Evolutionary conservation across 2,113 vertebrate genomes (phyloP).

Genomic region (Plecotus auritus): DNA sequence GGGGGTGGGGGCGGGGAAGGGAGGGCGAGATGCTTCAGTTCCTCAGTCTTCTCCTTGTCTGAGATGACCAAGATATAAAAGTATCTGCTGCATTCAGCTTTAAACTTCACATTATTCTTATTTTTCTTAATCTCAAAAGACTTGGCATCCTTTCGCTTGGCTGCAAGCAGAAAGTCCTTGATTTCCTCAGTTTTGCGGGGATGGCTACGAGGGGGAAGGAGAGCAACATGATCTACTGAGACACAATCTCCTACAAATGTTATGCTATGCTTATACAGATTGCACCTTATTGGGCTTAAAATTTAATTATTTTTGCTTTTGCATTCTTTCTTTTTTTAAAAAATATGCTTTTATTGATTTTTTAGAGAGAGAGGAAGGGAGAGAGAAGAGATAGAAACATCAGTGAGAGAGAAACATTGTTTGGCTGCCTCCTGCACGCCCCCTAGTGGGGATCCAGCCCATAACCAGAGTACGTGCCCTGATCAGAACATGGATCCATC

Average conservation of each 20-base stretch:
- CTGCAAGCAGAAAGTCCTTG: not conserved
- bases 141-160: not conserved
- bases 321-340: not conserved
- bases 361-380: too few relatives aligned
- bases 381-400: too few relatives aligned
- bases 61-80: not conserved
- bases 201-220: not conserved
- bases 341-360: too few relatives aligned
- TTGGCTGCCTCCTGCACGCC: too few relatives aligned
- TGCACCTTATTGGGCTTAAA: not conserved
- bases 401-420: too few relatives aligned
- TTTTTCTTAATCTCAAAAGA: not conserved
- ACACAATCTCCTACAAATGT: not conserved
- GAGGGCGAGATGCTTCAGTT: not conserved
- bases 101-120: not conserved
- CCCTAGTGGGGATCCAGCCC: too few relatives aligned
- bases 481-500: too few relatives aligned
- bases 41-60: not conserved
- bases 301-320: conserved; percentile 26
- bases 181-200: not conserved
- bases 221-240: not conserved
- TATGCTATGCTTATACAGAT: not conserved
- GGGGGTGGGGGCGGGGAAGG: too few relatives aligned
- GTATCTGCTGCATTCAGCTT: not conserved
- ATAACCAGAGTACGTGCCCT: too few relatives aligned